Base-by-base conservation (phyloP, 2,888 invertebrate species). In the Drosophila paucipuncta region DNA sequence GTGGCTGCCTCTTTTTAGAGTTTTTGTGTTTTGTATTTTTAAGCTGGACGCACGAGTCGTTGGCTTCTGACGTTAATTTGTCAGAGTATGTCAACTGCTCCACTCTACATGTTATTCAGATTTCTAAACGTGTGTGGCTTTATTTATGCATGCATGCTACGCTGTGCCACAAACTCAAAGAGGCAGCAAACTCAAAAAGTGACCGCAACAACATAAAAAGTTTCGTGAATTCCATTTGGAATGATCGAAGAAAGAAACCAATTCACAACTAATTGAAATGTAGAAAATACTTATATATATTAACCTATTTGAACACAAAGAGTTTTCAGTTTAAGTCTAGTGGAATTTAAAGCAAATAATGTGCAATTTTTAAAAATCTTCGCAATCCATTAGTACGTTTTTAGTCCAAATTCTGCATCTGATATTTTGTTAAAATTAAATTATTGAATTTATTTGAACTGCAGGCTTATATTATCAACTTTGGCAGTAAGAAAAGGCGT, bases 11-110 rank as follows among this genome's bases (percentile, higher is more conserved):
- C 54, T 59, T 68, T 73, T 78, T 71, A 54, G 57, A 50, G 35
- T 52, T 73, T 70, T 68, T 64, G 30, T 33, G 16, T 66, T 53
- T 64, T 13, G 25, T 25, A 31, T 11, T 47, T 57, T 71, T 62
- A 57, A 78, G 47, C 72, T 66, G 57, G 43, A 49, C 66, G 62
- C 70, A 73, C 68, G 84, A 78, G 50, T 71, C 68, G 73, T 63
- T 73, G 76, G 49, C 65, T 79, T 65, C 37, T 59, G 67, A 73
- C 66, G 80, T 68, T 84, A 82, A 84, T 86, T 78, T 84, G 81
- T 84, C 65, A 78, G 68, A 69, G 75, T 60, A 73, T 85, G 78
- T 78, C 77, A 68, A 84, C 80, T 73, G 63, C 69, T 62, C 66
- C 69, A 66, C 81, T 47, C 47, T 2, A 4, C 47, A 76, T 58